Evolutionary conservation across 2,797 vertebrate genomes (phyloP).

Genomic region (Sebastes cheni): DNA sequence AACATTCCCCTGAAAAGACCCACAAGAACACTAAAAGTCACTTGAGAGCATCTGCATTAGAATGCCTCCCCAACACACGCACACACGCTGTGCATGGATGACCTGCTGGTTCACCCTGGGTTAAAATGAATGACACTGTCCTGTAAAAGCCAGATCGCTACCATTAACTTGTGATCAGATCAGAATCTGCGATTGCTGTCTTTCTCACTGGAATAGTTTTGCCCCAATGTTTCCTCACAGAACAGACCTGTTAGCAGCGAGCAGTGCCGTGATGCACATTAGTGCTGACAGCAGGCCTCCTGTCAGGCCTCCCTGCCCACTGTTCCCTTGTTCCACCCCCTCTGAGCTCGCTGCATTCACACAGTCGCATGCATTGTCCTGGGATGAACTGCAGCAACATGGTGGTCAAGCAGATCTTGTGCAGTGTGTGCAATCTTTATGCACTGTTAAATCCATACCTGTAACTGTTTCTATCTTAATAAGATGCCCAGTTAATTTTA

Average conservation of each 20-base stretch:
- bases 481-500: not conserved
- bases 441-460: conserved; percentile 8
- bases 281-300: conserved; percentile 76
- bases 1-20: conserved; percentile 20
- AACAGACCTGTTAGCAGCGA: conserved; percentile 44
- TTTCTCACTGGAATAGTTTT: conserved; percentile 43
- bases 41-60: conserved; percentile 29
- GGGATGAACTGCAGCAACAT: conserved; percentile 60
- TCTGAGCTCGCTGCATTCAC: conserved; percentile 57
- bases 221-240: conserved; percentile 19
- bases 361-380: conserved; percentile 69
- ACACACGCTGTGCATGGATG: not conserved
- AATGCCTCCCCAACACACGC: conserved; percentile 11
- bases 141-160: conserved; percentile 3
- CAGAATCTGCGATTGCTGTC: conserved; percentile 6
- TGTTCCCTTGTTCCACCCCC: conserved; percentile 58
- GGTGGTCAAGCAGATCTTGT: conserved; percentile 27
- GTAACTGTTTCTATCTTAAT: not conserved
- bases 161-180: conserved; percentile 41
- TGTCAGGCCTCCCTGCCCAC: conserved; percentile 63
- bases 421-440: conserved; percentile 7
- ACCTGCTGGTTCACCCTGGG: not conserved
- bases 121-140: not conserved
- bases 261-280: conserved; percentile 69
- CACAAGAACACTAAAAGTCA: conserved; percentile 16